These are phyloP conservation scores for Troilus luridus DNA, from an alignment of 2,888 invertebrate genomes.

Conservation along the genomic window DNA sequence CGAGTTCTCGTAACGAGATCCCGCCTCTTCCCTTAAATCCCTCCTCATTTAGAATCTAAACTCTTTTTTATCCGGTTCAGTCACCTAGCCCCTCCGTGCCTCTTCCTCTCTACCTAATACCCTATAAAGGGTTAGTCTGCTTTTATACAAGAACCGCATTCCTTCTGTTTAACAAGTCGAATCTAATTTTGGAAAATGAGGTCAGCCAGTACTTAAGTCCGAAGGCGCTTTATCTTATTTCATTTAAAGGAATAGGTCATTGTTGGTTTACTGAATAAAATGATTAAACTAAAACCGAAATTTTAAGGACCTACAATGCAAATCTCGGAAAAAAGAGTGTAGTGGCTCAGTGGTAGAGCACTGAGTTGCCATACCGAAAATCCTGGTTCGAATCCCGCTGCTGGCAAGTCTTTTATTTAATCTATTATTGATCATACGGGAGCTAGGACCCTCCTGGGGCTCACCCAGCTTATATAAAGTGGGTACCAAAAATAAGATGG, in stretches of 20 bases:
- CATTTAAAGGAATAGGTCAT: neutral
- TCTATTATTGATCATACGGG: too few relatives aligned
- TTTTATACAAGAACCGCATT: constrained; percentile 33
- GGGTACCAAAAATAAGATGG: too few relatives aligned
- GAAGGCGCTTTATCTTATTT: neutral
- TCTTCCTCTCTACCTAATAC: constrained; percentile 43
- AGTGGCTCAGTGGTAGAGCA: too few relatives aligned
- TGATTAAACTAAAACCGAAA: neutral
- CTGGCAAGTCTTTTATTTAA: too few relatives aligned
- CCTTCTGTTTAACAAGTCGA: constrained; percentile 40
- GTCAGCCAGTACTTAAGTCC: neutral
- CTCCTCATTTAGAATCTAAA: constrained; percentile 53
- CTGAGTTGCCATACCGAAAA: too few relatives aligned
- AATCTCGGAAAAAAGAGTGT: neutral
- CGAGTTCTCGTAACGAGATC: constrained; percentile 59
- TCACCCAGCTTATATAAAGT: too few relatives aligned
- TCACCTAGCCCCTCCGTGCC: constrained; percentile 43
- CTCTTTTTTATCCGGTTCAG: constrained; percentile 46
- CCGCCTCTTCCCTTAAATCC: constrained; percentile 41
- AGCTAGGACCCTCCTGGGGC: too few relatives aligned
- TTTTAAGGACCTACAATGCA: neutral
- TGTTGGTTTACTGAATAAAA: neutral
- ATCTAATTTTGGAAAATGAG: constrained; percentile 42
- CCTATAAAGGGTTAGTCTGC: constrained; percentile 33
- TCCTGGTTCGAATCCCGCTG: too few relatives aligned